Base-by-base conservation (phyloP, 2,888 invertebrate genomes). In the Cynaeus angustus region DNA sequence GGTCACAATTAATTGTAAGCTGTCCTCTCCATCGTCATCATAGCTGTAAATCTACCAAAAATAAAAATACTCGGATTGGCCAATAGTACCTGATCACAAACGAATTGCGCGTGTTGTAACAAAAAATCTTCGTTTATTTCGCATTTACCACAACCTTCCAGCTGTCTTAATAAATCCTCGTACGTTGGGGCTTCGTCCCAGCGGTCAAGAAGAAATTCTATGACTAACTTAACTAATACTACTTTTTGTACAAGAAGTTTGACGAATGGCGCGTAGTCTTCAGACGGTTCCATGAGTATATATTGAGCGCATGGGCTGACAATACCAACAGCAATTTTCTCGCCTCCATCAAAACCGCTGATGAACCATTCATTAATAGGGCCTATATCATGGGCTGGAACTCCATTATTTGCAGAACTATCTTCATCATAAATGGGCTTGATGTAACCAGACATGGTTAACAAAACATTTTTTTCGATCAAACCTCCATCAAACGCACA, bases 291-390 rank as follows among this genome's bases (percentile, higher is more conserved):
- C 87, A 94, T 88, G 66, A 96, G 85, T 81, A 92, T 91, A 83
- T 95, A 95, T 81, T 94, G 93, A 3, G 91, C 94, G 85, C 89
- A 94, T 80, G 90, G 90, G 62, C 94, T 94, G 26, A 91, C 91
- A 76, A 95, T 87, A 38, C 92, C 93, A n/a, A 95, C 89, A 56
- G 94, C 88, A 66, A 92, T 91, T 76, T 88, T 88, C 74, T 91
- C 89, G 26, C 94, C 94, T 33, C 94, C 94, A 85, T 95, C 95
- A 85, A 92, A 94, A 6, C 94, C 94, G 72, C 92, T 90, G 41
- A 93, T 90, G 86, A 88, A 94, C 88, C 88, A 68, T 21, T 64
- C 64, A 12, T 64, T 64, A 6, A 68, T 68, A 90, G 91, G 0
- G 91, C 89, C 3, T 92, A 64, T 28, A 38, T 50, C 58, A 94